Conservation (phyloP, 2,888 invertebrate species). For the Neoitamus cyanurus region DNA sequence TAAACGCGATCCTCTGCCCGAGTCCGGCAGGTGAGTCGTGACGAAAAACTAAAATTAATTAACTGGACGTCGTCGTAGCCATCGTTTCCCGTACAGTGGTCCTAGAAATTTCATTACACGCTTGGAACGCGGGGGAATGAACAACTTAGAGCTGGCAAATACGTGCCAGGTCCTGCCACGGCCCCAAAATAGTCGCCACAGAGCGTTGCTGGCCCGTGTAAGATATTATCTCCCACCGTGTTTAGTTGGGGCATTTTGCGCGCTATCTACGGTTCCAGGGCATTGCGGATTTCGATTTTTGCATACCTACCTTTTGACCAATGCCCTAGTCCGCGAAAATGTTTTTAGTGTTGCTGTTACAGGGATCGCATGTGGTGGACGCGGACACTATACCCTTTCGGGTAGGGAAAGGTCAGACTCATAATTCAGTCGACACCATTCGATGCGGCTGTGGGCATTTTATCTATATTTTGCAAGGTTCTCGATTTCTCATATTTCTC, state of each 20-base stretch:
- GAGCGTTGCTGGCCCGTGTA: background rate
- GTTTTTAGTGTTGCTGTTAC: background rate
- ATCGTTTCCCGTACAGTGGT: background rate
- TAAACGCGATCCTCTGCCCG: background rate
- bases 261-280: background rate
- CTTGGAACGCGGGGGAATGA: background rate
- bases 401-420: background rate
- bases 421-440: background rate
- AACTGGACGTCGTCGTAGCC: background rate
- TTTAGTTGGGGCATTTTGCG: background rate
- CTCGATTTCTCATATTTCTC: background rate
- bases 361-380: background rate
- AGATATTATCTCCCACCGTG: background rate
- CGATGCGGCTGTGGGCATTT: background rate
- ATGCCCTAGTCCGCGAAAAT: background rate
- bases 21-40: background rate
- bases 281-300: constrained; percentile 1
- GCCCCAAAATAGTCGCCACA: background rate
- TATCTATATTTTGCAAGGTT: background rate
- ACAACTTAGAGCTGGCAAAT: background rate
- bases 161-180: background rate
- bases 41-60: constrained; percentile 37
- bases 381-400: background rate
- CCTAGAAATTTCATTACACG: constrained; percentile 14
- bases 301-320: background rate